Percentiles rank a stretch among this genome's conserved stretches.
phyloP scores from a whole-genome alignment of 2,797 vertebrate species.

The Scolopax bukidnonensis region DNA sequence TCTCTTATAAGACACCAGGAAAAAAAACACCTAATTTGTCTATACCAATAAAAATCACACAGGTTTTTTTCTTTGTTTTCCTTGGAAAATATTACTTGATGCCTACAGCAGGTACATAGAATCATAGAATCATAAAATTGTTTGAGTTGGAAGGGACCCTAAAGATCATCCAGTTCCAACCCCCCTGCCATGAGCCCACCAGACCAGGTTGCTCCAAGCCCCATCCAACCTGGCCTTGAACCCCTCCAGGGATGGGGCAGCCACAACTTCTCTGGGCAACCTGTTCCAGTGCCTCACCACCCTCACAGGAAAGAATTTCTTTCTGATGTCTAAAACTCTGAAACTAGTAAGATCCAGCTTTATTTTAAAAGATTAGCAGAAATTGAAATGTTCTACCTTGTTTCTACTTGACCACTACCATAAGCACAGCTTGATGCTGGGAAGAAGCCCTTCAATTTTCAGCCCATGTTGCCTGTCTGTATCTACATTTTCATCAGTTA shows the following conservation, averaged over 20 bases:
- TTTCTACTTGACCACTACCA: neutral
- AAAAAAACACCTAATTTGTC: neutral
- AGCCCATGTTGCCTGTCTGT: neutral
- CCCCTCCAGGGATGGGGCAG: too few species aligned
- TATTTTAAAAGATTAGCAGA: neutral
- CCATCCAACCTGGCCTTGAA: too few species aligned
- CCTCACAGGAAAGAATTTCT: too few species aligned
- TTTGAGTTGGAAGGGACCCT: too few species aligned
- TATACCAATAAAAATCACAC: neutral
- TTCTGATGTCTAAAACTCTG: neutral
- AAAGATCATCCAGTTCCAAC: too few species aligned
- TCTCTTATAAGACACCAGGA: neutral
- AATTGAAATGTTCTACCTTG: neutral
- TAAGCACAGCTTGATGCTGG: neutral
- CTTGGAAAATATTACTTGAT: neutral
- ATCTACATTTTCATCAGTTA: neutral
- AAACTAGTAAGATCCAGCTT: neutral
- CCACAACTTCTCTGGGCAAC: too few species aligned
- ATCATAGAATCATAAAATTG: too few species aligned
- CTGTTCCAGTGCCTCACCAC: too few species aligned
- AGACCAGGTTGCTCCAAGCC: too few species aligned
- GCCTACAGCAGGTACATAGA: neutral
- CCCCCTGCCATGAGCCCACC: too few species aligned
- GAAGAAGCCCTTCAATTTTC: neutral
- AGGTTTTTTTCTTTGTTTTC: neutral